phyloP scores from a whole-genome alignment of 2,797 vertebrate genomes.

The Pseudomugil gertrudae region DNA sequence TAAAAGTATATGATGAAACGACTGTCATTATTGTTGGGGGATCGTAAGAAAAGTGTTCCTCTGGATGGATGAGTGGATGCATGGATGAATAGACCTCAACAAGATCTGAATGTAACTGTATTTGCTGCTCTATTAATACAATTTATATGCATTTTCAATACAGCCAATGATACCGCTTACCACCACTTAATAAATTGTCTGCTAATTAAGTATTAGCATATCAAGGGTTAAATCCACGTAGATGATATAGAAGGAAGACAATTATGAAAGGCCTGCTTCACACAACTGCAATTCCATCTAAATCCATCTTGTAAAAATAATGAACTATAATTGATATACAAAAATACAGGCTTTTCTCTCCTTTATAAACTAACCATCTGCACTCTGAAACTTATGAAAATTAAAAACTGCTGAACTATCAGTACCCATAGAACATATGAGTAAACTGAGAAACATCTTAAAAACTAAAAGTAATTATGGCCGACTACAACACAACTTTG shows the following conservation, averaged over 20 bases:
- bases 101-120: background rate
- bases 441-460: constrained; percentile 13
- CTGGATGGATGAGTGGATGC: constrained; percentile 7
- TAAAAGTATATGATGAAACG: constrained; percentile 42
- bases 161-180: constrained; percentile 44
- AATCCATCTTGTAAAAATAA: constrained; percentile 34
- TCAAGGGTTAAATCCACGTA: constrained; percentile 41
- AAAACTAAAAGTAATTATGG: constrained; percentile 20
- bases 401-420: constrained; percentile 34
- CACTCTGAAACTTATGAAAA: constrained; percentile 26
- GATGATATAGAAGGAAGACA: constrained; percentile 43
- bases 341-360: constrained; percentile 9
- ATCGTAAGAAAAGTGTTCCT: constrained; percentile 25
- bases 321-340: no score
- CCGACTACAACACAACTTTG: constrained; percentile 30
- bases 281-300: constrained; percentile 30
- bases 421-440: constrained; percentile 22
- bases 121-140: constrained; percentile 21
- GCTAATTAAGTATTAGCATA: constrained; percentile 62
- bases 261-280: constrained; percentile 34
- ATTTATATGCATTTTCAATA: constrained; percentile 42
- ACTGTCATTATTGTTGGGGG: constrained; percentile 12
- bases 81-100: constrained; percentile 7
- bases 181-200: constrained; percentile 66
- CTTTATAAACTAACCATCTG: constrained; percentile 37